phyloP scores from a whole-genome alignment of 2,888 invertebrate species.

The Hedya salicella region DNA sequence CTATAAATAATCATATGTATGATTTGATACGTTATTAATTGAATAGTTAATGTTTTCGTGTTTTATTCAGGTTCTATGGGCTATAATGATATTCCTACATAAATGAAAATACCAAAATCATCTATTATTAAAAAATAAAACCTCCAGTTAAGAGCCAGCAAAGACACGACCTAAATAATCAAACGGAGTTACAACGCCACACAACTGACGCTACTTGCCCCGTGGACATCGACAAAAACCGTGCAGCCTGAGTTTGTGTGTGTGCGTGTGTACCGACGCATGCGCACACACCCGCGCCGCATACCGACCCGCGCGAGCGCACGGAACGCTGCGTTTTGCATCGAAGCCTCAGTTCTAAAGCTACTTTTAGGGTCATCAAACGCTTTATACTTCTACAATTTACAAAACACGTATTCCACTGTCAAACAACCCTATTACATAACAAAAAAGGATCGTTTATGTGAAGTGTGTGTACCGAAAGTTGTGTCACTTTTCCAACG shows the following conservation, averaged over 20 bases:
- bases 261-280: constrained; percentile 58
- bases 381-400: constrained; percentile 70
- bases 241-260: constrained; percentile 67
- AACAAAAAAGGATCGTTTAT: neutral
- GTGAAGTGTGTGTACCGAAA: constrained; percentile 16
- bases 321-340: constrained; percentile 78
- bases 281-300: constrained; percentile 65
- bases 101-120: too few relatives aligned
- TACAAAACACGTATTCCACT: constrained; percentile 58
- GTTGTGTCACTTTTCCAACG: constrained; percentile 50
- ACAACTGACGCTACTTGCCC: constrained; percentile 77
- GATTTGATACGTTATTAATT: too few relatives aligned
- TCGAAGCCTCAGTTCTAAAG: constrained; percentile 77
- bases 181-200: constrained; percentile 63
- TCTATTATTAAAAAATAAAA: too few relatives aligned
- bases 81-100: too few relatives aligned
- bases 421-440: constrained; percentile 8
- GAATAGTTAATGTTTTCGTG: too few relatives aligned
- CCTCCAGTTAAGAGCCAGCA: neutral
- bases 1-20: too few relatives aligned
- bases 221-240: constrained; percentile 85
- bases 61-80: too few relatives aligned
- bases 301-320: constrained; percentile 79
- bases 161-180: constrained; percentile 23
- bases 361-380: constrained; percentile 81